Percentiles rank a stretch among this genome's conserved stretches.
Evolutionary conservation across 35 echinoderm and acorn worm genomes (phyloP).

Genomic region (Ophioderma brevispina): DNA sequence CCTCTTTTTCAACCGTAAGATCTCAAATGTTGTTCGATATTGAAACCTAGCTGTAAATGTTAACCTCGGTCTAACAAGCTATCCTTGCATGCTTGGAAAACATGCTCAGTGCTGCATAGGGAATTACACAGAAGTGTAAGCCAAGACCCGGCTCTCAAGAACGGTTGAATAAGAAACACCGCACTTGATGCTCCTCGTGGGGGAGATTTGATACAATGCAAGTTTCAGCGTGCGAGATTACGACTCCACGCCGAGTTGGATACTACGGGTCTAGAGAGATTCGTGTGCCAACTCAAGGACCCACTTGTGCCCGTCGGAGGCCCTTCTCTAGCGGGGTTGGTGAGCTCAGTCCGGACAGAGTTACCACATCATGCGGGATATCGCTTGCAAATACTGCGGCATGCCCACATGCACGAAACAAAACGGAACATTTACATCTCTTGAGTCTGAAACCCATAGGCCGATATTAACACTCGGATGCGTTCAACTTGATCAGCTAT

Average conservation of each 20-base stretch:
- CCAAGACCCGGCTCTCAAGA: neutral
- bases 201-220: constrained; percentile 13
- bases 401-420: neutral
- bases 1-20: no score
- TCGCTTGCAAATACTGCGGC: neutral
- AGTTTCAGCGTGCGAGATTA: neutral
- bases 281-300: neutral
- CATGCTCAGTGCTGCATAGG: neutral
- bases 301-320: constrained; percentile 7
- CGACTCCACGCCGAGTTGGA: neutral
- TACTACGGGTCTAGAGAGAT: neutral
- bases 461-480: neutral
- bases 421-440: constrained; percentile 2
- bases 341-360: neutral
- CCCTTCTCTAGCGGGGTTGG: neutral
- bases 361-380: neutral
- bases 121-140: neutral
- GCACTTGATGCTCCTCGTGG: neutral
- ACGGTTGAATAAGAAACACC: neutral
- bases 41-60: no score
- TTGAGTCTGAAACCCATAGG: neutral
- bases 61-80: no score
- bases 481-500: neutral
- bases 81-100: neutral
- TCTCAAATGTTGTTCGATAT: no score